phyloP scores from a whole-genome alignment of 2,113 vertebrate genomes.

The Phrynocephalus versicolor region DNA sequence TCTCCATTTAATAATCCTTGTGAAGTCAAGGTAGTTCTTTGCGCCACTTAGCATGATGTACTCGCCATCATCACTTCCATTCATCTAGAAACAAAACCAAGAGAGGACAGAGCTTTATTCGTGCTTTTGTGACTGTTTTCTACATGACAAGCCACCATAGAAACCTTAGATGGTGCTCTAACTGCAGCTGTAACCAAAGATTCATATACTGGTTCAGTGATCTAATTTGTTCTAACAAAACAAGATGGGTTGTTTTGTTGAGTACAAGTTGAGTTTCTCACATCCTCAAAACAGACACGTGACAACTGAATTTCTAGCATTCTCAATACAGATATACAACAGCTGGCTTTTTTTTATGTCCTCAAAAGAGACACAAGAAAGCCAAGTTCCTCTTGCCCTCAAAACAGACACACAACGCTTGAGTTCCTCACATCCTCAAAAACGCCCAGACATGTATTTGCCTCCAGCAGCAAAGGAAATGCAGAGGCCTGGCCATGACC shows the following conservation, averaged over 20 bases:
- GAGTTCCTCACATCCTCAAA: no score
- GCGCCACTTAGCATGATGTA: constrained; percentile 90
- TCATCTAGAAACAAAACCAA: constrained; percentile 78
- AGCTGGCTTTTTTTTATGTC: no score
- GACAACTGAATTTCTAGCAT: no score
- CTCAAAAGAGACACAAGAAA: no score
- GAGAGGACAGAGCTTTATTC: neutral
- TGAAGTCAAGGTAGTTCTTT: constrained; percentile 86
- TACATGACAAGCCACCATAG: neutral
- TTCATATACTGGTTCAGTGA: neutral
- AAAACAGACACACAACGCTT: no score
- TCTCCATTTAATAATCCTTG: constrained; percentile 88
- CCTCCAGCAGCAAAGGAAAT: neutral
- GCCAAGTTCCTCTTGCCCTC: no score
- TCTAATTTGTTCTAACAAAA: neutral
- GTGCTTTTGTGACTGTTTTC: neutral
- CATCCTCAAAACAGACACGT: no score
- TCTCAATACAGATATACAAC: no score
- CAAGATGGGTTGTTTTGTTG: neutral
- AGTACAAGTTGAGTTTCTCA: no score
- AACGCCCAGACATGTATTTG: no score
- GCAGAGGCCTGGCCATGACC: neutral
- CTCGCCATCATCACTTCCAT: constrained; percentile 87
- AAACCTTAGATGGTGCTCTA: neutral
- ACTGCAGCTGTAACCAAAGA: neutral